A percentile compares a stretch with the other conserved stretches of the same genome.
phyloP scores from a whole-genome alignment of 1,140 invertebrate species.

The Vollenhovia emeryi region DNA sequence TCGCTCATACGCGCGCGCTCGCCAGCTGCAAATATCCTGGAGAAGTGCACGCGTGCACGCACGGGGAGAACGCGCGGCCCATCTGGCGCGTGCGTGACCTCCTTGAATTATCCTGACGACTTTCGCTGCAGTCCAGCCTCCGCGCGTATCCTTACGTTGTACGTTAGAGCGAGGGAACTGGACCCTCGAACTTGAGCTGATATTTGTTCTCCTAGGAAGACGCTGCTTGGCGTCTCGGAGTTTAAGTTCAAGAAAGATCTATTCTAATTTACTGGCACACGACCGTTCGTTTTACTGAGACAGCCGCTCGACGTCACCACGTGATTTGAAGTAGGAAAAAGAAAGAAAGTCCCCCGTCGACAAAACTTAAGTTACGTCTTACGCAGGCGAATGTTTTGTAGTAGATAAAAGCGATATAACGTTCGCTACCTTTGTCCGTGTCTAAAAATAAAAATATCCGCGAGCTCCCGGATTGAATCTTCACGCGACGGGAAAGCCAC shows the following conservation, averaged over 20 bases:
- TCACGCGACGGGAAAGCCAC: not conserved
- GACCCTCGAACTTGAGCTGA: not conserved
- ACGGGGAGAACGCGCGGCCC: conserved; percentile 74
- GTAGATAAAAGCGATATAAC: not conserved
- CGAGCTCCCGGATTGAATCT: not conserved
- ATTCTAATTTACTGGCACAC: not conserved
- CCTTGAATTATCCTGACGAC: conserved; percentile 80
- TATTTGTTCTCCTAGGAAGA: not conserved
- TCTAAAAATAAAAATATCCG: conserved; percentile 1
- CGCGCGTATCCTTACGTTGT: conserved; percentile 9
- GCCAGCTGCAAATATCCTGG: conserved; percentile 79
- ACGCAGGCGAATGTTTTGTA: not conserved
- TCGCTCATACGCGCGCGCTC: conserved; percentile 56
- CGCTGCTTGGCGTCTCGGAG: no score
- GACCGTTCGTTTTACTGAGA: not conserved
- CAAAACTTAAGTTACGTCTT: not conserved
- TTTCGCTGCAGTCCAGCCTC: conserved; percentile 22
- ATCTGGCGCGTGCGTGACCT: conserved; percentile 85
- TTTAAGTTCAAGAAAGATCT: not conserved
- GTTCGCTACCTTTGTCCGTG: not conserved
- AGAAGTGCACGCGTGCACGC: conserved; percentile 69
- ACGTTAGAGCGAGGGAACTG: not conserved
- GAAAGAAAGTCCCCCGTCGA: not conserved
- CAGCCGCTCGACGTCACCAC: not conserved
- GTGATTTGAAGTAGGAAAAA: not conserved